Percentiles rank a stretch among this genome's conserved stretches.
Conservation (phyloP, 2,888 invertebrate species). For the Pteria penguin region DNA sequence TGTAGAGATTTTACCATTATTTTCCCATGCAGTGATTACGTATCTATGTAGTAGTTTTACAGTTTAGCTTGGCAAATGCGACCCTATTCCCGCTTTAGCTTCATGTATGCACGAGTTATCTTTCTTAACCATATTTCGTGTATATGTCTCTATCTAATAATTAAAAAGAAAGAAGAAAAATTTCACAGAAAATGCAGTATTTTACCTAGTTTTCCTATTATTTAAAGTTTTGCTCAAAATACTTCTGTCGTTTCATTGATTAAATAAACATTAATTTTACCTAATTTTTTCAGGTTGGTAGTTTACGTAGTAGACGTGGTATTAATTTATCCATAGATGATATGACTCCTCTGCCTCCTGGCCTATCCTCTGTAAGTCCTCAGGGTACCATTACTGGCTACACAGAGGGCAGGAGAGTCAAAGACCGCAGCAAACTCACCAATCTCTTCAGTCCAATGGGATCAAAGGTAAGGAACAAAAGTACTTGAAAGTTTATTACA, state of each 20-base stretch:
- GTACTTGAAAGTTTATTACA: too few relatives aligned
- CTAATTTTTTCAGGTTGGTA: constrained; percentile 65
- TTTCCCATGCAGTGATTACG: too few relatives aligned
- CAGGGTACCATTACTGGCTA: constrained; percentile 64
- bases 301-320: constrained; percentile 64
- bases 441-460: constrained; percentile 68
- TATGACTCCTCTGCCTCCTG: constrained; percentile 55
- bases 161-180: too few relatives aligned
- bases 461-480: constrained; percentile 63
- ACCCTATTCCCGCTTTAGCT: too few relatives aligned
- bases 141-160: not conserved
- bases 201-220: too few relatives aligned
- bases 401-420: constrained; percentile 64
- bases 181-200: too few relatives aligned
- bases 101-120: not conserved
- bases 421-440: constrained; percentile 68
- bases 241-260: too few relatives aligned
- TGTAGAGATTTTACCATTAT: too few relatives aligned
- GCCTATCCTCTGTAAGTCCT: constrained; percentile 61
- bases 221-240: too few relatives aligned
- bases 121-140: not conserved
- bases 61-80: too few relatives aligned
- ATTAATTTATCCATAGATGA: constrained; percentile 73
- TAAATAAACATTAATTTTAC: too few relatives aligned
- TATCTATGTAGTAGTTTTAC: too few relatives aligned